Conservation (phyloP, 92 coral and sea anemone species). For the Bergia puertoricense region DNA sequence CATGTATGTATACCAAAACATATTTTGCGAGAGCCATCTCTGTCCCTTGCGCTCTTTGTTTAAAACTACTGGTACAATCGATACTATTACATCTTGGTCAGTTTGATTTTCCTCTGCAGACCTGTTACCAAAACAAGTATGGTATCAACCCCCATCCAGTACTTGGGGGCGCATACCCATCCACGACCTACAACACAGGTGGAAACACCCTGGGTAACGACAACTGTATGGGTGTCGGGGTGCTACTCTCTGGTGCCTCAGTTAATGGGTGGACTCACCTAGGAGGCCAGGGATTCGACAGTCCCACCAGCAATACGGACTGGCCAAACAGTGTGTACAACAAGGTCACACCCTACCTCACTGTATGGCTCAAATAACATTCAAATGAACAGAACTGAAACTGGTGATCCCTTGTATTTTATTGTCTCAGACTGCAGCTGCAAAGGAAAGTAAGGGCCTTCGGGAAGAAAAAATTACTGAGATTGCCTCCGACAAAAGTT, state of each 20-base stretch:
- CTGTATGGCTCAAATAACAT: not conserved
- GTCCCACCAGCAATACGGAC: not conserved
- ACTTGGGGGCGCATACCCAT: slow-evolving; percentile 26
- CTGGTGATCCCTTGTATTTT: not conserved
- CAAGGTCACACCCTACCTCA: not conserved
- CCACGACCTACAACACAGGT: not conserved
- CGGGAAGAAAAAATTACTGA: too few relatives aligned
- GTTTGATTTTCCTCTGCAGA: not conserved
- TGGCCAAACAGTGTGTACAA: not conserved
- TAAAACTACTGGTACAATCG: too few relatives aligned
- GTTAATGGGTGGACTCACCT: slow-evolving; percentile 18
- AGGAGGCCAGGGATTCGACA: not conserved
- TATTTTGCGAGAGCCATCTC: too few relatives aligned
- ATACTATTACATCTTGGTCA: too few relatives aligned
- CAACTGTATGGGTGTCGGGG: slow-evolving; percentile 35
- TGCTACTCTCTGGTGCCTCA: not conserved
- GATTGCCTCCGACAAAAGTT: too few relatives aligned
- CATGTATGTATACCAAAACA: too few relatives aligned
- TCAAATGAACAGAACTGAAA: too few relatives aligned
- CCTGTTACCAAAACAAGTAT: slow-evolving; percentile 15
- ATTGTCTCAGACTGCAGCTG: too few relatives aligned
- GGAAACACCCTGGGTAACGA: slow-evolving; percentile 10
- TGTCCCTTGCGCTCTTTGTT: too few relatives aligned
- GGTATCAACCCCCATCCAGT: not conserved
- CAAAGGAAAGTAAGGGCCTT: too few relatives aligned